phyloP scores from a whole-genome alignment of 2,797 vertebrate genomes.

The Orestias chungarensis region DNA sequence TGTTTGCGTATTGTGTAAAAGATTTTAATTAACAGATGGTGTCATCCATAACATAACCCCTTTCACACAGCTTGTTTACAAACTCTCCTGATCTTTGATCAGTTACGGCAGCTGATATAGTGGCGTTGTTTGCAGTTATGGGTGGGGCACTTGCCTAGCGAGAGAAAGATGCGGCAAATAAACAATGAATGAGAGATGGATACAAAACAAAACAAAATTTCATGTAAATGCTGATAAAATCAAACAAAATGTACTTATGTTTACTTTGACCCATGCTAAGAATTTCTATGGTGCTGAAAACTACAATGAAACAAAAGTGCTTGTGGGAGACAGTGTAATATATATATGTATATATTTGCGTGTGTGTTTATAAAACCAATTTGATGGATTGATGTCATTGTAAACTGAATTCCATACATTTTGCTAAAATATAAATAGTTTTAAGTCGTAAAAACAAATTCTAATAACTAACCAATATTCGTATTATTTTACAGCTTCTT shows the following conservation, averaged over 20 bases:
- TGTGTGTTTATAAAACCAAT: neutral
- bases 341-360: too few species aligned
- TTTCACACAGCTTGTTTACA: slow-evolving; percentile 66
- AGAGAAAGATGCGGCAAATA: slow-evolving; percentile 38
- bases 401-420: neutral
- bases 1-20: slow-evolving; percentile 28
- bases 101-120: slow-evolving; percentile 39
- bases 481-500: neutral
- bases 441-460: neutral
- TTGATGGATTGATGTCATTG: neutral
- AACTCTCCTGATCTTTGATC: slow-evolving; percentile 54
- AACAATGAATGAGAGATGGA: slow-evolving; percentile 40
- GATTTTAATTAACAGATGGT: slow-evolving; percentile 61
- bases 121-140: slow-evolving; percentile 30
- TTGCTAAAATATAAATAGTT: neutral
- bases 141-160: slow-evolving; percentile 53
- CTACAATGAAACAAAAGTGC: neutral
- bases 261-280: neutral
- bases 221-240: slow-evolving; percentile 20
- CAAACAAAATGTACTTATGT: slow-evolving; percentile 15
- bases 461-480: neutral
- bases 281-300: neutral
- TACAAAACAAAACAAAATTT: neutral
- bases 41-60: slow-evolving; percentile 61
- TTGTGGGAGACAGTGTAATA: too few species aligned